These are phyloP conservation scores for Ploceus nigricollis DNA, from an alignment of 2,113 vertebrate genomes.

Conservation along the genomic window DNA sequence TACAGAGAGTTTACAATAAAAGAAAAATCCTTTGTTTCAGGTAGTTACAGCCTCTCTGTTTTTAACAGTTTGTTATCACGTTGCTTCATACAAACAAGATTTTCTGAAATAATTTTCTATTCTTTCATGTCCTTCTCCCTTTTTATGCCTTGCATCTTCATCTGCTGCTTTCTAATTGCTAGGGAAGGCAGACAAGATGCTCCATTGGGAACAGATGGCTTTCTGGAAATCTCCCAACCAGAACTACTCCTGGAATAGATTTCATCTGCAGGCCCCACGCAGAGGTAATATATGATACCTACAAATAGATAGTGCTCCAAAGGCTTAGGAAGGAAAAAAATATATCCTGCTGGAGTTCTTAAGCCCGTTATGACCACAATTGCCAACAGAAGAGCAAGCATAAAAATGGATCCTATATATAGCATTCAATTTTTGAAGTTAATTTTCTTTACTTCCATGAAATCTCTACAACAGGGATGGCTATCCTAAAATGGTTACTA, in stretches of 20 bases:
- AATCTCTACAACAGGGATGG: not conserved
- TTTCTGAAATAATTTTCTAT: not conserved
- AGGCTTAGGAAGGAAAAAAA: slow-evolving; percentile 27
- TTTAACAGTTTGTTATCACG: not conserved
- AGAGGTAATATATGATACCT: slow-evolving; percentile 62
- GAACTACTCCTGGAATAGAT: slow-evolving; percentile 61
- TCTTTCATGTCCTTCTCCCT: not conserved
- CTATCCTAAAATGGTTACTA: not conserved
- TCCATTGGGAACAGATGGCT: slow-evolving; percentile 69
- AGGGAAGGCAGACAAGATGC: slow-evolving; percentile 59
- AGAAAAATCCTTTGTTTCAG: not conserved
- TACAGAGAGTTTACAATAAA: not conserved
- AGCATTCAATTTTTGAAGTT: not conserved
- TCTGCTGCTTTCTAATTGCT: slow-evolving; percentile 62
- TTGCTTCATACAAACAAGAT: slow-evolving; percentile 3
- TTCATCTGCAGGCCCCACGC: slow-evolving; percentile 59
- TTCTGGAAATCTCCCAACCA: slow-evolving; percentile 58
- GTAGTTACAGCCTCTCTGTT: not conserved
- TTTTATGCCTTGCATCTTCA: slow-evolving; percentile 30
- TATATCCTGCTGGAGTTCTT: slow-evolving; percentile 18
- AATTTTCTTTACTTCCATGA: not conserved
- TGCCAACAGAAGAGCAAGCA: not conserved
- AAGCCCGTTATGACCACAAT: slow-evolving; percentile 13
- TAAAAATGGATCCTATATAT: not conserved
- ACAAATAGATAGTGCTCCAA: slow-evolving; percentile 53